These are phyloP conservation scores for Parotocinclus haroldoi DNA, from an alignment of 2,797 vertebrate genomes.

Conservation along the genomic window DNA sequence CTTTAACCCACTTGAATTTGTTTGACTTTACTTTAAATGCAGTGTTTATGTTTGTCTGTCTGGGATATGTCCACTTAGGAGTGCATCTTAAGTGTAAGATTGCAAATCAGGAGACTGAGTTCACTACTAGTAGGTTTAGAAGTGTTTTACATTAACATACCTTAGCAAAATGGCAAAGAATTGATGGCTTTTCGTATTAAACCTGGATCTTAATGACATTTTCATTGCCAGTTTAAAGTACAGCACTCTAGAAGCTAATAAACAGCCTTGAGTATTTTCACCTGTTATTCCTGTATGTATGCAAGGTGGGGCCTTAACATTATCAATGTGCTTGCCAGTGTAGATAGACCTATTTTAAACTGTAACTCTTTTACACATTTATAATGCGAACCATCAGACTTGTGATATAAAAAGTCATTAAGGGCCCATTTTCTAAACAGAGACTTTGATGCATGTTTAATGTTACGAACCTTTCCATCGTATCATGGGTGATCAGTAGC, in stretches of 20 bases:
- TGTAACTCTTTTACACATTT: constrained; percentile 2
- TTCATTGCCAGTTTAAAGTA: too few relatives aligned
- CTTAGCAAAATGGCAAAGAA: too few relatives aligned
- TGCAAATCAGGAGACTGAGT: constrained; percentile 38
- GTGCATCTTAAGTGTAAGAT: constrained; percentile 53
- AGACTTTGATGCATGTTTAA: constrained; percentile 38
- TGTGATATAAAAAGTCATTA: constrained; percentile 23
- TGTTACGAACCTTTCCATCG: constrained; percentile 15
- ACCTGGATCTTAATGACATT: too few relatives aligned
- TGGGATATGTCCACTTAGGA: constrained; percentile 50
- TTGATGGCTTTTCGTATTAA: too few relatives aligned
- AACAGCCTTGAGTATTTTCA: constrained; percentile 4
- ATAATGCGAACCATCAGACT: constrained; percentile 14
- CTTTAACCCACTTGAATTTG: constrained; percentile 69
- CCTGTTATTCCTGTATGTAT: constrained; percentile 29
- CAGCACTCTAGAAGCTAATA: too few relatives aligned
- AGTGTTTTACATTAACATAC: too few relatives aligned
- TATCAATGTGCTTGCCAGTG: not conserved
- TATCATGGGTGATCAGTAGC: constrained; percentile 37
- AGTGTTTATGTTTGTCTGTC: constrained; percentile 78
- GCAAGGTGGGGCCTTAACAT: constrained; percentile 6
- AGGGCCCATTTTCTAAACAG: constrained; percentile 9
- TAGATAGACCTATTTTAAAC: constrained; percentile 2
- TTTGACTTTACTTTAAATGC: constrained; percentile 76
- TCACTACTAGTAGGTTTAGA: constrained; percentile 29